Evolutionary conservation across 2,797 vertebrate genomes (phyloP), one percentile per base, ranked within the genome.

Genomic region (Lindbergichthys nudifrons): DNA sequence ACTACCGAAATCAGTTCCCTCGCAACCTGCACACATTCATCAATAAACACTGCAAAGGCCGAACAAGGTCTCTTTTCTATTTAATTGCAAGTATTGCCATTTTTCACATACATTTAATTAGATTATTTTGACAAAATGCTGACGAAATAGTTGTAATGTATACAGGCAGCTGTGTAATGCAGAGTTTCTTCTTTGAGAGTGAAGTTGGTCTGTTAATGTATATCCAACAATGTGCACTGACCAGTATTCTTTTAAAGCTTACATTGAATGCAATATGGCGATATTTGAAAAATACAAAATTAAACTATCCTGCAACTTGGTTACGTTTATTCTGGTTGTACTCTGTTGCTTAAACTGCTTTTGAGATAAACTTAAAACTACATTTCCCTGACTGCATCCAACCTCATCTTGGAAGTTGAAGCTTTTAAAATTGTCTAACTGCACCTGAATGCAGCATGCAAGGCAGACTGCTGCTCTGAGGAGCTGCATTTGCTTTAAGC

Each of bases 401-500:
- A 12, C 16, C 23, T 23, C 21, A 2, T 14, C 15, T 10, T 12
- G 15, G 16, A 4, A 19, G 16, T 46, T 58, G 9, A 10, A 32
- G 8, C 7, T 56, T 61, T 56, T 23, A 15, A 23, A 6, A 30
- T 6, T 10, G 23, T n/a, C 23, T 19, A 45, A 51, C 5, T 9
- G 59, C 46, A 21, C 61, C 47, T 81, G 80, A 87, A 73, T 1
- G 60, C 70, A 74, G 48, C 77, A 13, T 16, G 39, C 43, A 1
- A 19, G n/a, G 51, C 23, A 36, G 26, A 5, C 18, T 41, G 23
- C 59, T 50, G 46, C 43, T 42, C 16, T 53, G n/a, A 41, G 48
- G 21, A 26, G 16, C 47, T 54, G 0, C 53, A 47, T n/a, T 26
- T 41, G 76, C 58, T 52, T 32, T n/a, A 54, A 62, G 63, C 63